A percentile compares a stretch with the other conserved stretches of the same genome.
phyloP scores from a whole-genome alignment of 64 coral and sea anemone species.

The Trachythela sp. region DNA sequence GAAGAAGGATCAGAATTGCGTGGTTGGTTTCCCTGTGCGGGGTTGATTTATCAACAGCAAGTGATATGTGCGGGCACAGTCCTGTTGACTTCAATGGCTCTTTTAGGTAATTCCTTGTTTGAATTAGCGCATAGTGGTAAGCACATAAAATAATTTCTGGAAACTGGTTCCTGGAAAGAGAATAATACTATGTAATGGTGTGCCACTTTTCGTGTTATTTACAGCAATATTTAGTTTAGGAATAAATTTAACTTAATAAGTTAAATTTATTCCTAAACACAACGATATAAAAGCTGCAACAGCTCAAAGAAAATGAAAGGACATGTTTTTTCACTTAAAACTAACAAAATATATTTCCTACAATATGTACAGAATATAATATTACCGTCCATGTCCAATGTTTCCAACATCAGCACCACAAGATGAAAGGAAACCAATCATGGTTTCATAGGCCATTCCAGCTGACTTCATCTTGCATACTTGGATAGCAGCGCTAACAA shows the following conservation, averaged over 20 bases:
- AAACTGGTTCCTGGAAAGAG: conserved; percentile 12
- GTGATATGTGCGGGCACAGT: background rate
- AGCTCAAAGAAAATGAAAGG: too few relatives aligned
- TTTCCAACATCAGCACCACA: conserved; percentile 15
- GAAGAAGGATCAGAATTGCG: background rate
- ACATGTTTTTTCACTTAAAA: too few relatives aligned
- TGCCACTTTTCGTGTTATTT: too few relatives aligned
- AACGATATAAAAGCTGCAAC: too few relatives aligned
- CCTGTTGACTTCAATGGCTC: background rate
- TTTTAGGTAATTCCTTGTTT: background rate
- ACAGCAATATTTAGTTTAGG: too few relatives aligned
- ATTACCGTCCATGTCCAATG: background rate
- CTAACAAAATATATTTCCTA: too few relatives aligned
- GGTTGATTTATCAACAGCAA: background rate
- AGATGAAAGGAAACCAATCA: conserved; percentile 12
- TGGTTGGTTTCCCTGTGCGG: conserved; percentile 4
- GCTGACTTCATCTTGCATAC: conserved; percentile 10
- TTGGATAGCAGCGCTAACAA: background rate
- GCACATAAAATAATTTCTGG: conserved; percentile 4
- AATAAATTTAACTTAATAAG: too few relatives aligned
- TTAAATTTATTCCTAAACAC: too few relatives aligned
- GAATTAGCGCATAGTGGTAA: background rate
- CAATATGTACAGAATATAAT: too few relatives aligned
- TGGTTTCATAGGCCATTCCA: background rate
- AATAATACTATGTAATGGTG: background rate